Evolutionary conservation across 2,113 vertebrate genomes (phyloP), one percentile per base, ranked within the genome.

Genomic region (Prunella fulvescens): DNA sequence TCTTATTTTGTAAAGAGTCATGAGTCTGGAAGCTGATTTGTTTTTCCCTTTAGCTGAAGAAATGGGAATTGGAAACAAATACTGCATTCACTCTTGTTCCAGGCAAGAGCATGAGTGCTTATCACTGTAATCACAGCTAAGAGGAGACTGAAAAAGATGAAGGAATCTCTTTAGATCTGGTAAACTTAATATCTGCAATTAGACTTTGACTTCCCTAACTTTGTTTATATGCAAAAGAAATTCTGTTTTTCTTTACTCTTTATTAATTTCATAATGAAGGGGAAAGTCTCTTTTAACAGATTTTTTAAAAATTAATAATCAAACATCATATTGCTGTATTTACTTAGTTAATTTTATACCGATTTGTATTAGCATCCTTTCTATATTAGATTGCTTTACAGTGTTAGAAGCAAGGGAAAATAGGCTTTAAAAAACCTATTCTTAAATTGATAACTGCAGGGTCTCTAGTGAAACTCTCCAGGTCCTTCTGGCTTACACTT

Each of bases 401-500:
- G 13, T 78, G 16, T 76, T 92, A 61, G 91, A 95, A 76, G 47
- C 64, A 62, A 53, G 56, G 17, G 81, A 94, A 91, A 93, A 82
- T 62, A 88, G 69, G 88, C 42, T 81, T 96, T 95, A 82, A 93
- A 96, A 97, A 92, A 62, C 28, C 88, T 84, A 19, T 92, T 91
- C 47, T 92, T 90, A 93, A 96, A 96, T 42, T 79, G 81, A 69
- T 96, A 95, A 90, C 39, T 26, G 29, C 72, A 90, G 65, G 33
- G 23, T 97, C 72, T 96, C 58, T 86, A 93, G 89, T 95, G 85
- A 96, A 96, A 90, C 78, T 93, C 84, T 96, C 60, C 66, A 97
- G 72, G 47, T 95, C 97, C 81, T 95, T 90, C 80, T 91, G 69
- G 42, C 80, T 98, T 97, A 94, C 61, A 91, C 85, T 95, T 97